Base-by-base conservation (phyloP, 2,113 vertebrate genomes). In the Tichodroma muraria region DNA sequence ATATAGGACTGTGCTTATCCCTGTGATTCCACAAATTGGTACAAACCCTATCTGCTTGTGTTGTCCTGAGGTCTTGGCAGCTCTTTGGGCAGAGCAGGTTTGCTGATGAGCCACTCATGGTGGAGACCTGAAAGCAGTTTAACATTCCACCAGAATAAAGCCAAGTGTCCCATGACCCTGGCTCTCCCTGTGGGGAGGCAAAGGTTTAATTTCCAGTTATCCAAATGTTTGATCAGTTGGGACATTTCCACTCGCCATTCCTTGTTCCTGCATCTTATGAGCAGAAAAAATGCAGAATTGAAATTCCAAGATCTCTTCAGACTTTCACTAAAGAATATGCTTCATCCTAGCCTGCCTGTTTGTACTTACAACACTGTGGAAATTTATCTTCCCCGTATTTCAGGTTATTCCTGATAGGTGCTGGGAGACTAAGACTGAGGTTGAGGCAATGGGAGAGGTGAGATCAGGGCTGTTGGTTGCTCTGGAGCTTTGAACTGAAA, bases 221-320 rank as follows among this genome's bases (percentile, higher is more conserved):
- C 2, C 2, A 33, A 33, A 21, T 8, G 2, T 71, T 84, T 45
- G n/a, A n/a, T 66, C 64, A 6, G 8, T 18, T 5, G 10, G 47
- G 64, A 22, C 25, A 15, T 68, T 52, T 42, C n/a, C 0, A 0
- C 30, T 77, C 37, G 22, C 30, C 0, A 0, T 15, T 12, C 3
- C 13, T 22, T 40, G 8, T 59, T 69, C 30, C 31, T 27, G 14
- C 0, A 6, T 33, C 79, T 45, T 61, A 27, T 2, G 22, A 61
- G n/a, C 15, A 28, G 38, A 16, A 68, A 37, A 52, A 78, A 19
- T 2, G 8, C 57, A 59, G 49, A 64, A 44, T 5, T n/a, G 38
- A 59, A 69, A 37, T 85, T 33, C 31, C 20, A 70, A 6, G 35
- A n/a, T 42, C 61, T 76, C 6, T 28, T 27, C 7, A 40, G 47